Evolutionary conservation across 2,797 vertebrate genomes (phyloP).

Genomic region (Sparidentex hasta): DNA sequence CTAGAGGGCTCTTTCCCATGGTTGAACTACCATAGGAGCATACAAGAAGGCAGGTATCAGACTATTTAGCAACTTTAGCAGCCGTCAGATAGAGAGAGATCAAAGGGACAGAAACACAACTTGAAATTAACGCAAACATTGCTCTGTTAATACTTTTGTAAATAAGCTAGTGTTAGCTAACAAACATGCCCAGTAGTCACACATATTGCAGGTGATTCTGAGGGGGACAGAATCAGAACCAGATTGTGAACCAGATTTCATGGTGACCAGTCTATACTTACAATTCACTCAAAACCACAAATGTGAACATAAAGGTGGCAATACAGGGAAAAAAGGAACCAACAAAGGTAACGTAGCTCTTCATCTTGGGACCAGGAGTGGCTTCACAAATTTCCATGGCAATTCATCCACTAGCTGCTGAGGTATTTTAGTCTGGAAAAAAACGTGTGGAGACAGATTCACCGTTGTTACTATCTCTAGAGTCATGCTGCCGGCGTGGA

Average conservation of each 20-base stretch:
- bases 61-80: too few species aligned
- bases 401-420: neutral
- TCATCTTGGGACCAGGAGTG: neutral
- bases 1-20: too few species aligned
- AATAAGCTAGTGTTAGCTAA: too few species aligned
- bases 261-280: neutral
- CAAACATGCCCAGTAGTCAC: too few species aligned
- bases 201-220: too few species aligned
- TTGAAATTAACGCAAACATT: too few species aligned
- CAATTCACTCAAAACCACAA: neutral
- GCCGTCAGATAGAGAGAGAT: too few species aligned
- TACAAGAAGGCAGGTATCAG: too few species aligned
- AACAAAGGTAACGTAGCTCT: neutral
- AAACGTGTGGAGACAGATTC: neutral
- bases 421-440: neutral
- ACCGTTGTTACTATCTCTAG: neutral
- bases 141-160: too few species aligned
- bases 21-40: too few species aligned
- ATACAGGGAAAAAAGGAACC: neutral
- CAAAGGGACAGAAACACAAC: too few species aligned
- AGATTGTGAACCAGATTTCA: neutral
- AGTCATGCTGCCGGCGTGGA: neutral
- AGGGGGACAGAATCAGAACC: neutral
- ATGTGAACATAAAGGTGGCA: neutral
- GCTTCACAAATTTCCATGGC: neutral